Evolutionary conservation across 2,888 invertebrate species (phyloP), one percentile per base, ranked within the genome.

Genomic region (Lagria hirta): DNA sequence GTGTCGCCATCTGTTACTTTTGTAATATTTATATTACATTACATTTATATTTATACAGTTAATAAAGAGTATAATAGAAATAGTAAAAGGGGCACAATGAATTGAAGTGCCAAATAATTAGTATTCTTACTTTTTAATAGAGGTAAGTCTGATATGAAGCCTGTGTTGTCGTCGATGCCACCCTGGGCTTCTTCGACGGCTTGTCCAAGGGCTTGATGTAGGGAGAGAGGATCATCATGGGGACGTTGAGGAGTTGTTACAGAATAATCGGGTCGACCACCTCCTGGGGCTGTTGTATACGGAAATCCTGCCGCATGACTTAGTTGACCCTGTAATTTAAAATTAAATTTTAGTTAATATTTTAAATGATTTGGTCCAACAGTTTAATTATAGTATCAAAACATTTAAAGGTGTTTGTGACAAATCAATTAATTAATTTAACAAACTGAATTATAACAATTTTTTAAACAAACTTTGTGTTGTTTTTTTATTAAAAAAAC

Each of bases 101-200:
- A n/a, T 24, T 27, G 27, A 28, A 28, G 20, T 16, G 28, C 7
- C 28, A 20, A 28, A 21, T 28, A 33, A 34, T 33, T 35, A 23
- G 4, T 13, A 15, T 32, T 10, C 35, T 49, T 42, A 91, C 91
- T 90, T 84, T 92, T 92, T 64, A 91, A 79, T 64, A 91, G 78
- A 59, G 91, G 91, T 70, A 92, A 79, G 70, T 92, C 91, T 60
- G 88, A 88, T 81, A 92, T 91, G 73, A 91, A 91, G 33, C 88
- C 87, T 55, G 83, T 81, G 58, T 88, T 88, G 66, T 92, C 91
- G 69, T 92, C 91, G 73, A 91, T 83, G 57, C 86, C 86, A 18
- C 68, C 69, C 54, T 70, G 70, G 3, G 69, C 73, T 63, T 74
- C 84, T 73, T 80, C 82, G 68, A 84, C 83, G 2, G 84, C 81